phyloP scores from a whole-genome alignment of 2,888 invertebrate species.

The Microctonus aethiopoides region DNA sequence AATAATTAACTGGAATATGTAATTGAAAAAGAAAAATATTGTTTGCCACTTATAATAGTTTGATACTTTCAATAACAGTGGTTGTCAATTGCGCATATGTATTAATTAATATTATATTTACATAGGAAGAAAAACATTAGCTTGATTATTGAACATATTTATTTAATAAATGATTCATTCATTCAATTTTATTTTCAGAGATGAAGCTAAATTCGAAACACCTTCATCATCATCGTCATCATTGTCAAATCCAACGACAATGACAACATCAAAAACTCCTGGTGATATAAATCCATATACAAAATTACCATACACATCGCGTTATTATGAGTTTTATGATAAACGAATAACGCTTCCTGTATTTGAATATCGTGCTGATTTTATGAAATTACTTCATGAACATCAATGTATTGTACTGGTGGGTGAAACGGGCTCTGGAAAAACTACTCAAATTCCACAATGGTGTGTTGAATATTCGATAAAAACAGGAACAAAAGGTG shows the following conservation, averaged over 20 bases:
- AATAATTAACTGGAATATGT: too few species aligned
- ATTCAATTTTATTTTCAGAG: slow-evolving; percentile 42
- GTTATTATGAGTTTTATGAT: slow-evolving; percentile 88
- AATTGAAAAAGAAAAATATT: too few species aligned
- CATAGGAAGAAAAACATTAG: not conserved
- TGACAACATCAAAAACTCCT: slow-evolving; percentile 61
- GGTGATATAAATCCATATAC: slow-evolving; percentile 79
- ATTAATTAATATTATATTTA: not conserved
- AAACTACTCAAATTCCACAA: slow-evolving; percentile 99
- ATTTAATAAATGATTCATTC: slow-evolving; percentile 3
- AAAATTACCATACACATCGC: slow-evolving; percentile 85
- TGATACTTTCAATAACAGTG: slow-evolving; percentile 39
- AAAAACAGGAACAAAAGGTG: slow-evolving; percentile 77
- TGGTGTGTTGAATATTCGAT: slow-evolving; percentile 87
- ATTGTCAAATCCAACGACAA: slow-evolving; percentile 48
- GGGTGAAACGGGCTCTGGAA: slow-evolving; percentile 99
- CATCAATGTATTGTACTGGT: slow-evolving; percentile 97
- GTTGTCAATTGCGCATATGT: slow-evolving; percentile 37
- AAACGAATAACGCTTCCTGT: slow-evolving; percentile 94
- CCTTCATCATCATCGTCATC: slow-evolving; percentile 58
- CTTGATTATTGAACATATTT: too few species aligned
- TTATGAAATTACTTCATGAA: slow-evolving; percentile 91
- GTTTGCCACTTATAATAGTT: not conserved
- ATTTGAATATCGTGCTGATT: slow-evolving; percentile 97
- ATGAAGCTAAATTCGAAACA: slow-evolving; percentile 56